Conservation (phyloP, 2,888 invertebrate genomes). For the Platycnemis pennipes region DNA sequence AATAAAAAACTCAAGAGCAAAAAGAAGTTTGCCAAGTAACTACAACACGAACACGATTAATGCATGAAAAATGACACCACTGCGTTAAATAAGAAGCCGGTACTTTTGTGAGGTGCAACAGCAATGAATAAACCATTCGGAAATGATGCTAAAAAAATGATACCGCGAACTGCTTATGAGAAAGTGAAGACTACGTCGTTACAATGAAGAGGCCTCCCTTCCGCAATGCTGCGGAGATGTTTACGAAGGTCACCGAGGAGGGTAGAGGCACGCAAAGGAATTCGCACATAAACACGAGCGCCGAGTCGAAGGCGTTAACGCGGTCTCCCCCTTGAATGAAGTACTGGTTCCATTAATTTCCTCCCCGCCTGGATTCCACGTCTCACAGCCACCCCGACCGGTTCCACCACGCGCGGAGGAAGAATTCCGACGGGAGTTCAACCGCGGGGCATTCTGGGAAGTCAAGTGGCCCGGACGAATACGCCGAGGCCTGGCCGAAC, state of each 20-base stretch:
- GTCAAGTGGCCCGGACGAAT: neutral
- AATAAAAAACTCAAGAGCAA: too few relatives aligned
- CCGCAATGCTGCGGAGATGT: neutral
- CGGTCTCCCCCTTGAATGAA: neutral
- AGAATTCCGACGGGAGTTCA: too few relatives aligned
- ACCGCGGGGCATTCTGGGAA: slow-evolving; percentile 4
- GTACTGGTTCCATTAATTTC: slow-evolving; percentile 16
- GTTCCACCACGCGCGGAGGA: too few relatives aligned
- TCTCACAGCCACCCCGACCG: neutral
- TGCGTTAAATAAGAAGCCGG: too few relatives aligned
- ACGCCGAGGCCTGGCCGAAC: neutral
- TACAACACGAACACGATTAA: too few relatives aligned
- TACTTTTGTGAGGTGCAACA: neutral
- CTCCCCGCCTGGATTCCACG: neutral
- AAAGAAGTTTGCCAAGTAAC: too few relatives aligned
- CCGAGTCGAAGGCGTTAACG: neutral
- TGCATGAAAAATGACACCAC: too few relatives aligned
- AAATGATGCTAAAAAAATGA: neutral
- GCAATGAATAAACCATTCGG: neutral
- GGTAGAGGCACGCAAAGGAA: neutral
- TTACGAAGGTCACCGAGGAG: slow-evolving; percentile 3
- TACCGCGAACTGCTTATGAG: neutral
- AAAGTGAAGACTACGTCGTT: neutral
- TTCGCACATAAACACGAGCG: neutral
- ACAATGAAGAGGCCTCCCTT: neutral